phyloP scores from a whole-genome alignment of 2,888 invertebrate species.

The Aspidapion aeneum region DNA sequence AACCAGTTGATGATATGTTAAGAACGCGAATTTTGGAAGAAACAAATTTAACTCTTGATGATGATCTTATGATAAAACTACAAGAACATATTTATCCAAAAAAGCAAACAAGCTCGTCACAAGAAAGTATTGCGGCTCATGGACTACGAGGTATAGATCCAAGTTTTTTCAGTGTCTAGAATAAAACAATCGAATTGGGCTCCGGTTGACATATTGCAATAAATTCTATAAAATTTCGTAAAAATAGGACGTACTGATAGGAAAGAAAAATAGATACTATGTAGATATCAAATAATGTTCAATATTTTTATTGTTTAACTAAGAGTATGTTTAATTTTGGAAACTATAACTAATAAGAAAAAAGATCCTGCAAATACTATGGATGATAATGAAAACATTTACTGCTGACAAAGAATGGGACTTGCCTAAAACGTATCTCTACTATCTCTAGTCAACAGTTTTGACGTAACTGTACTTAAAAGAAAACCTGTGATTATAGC shows the following conservation, averaged over 20 bases:
- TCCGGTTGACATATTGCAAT: too few species aligned
- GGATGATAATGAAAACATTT: constrained; percentile 19
- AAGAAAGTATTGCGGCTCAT: background rate
- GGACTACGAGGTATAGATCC: background rate
- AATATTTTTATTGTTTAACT: constrained; percentile 12
- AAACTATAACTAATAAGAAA: constrained; percentile 12
- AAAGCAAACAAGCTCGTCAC: background rate
- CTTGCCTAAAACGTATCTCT: constrained; percentile 26
- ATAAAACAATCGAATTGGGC: background rate
- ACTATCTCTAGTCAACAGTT: constrained; percentile 23
- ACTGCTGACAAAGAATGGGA: constrained; percentile 14
- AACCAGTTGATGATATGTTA: background rate
- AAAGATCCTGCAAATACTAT: constrained; percentile 17
- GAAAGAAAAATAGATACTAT: too few species aligned
- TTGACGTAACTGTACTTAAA: constrained; percentile 27
- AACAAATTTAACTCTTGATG: constrained; percentile 12
- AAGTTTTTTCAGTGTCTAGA: background rate
- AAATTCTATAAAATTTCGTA: too few species aligned
- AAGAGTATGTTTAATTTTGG: constrained; percentile 9
- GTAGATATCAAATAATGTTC: constrained; percentile 18
- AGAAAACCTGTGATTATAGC: constrained; percentile 12
- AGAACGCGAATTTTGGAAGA: constrained; percentile 5
- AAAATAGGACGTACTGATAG: too few species aligned
- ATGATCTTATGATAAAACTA: constrained; percentile 11
- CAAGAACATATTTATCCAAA: constrained; percentile 9